Evolutionary conservation across 1,140 invertebrate species (phyloP), one percentile per base, ranked within the genome.

Genomic region (Neodiprion pinetum): DNA sequence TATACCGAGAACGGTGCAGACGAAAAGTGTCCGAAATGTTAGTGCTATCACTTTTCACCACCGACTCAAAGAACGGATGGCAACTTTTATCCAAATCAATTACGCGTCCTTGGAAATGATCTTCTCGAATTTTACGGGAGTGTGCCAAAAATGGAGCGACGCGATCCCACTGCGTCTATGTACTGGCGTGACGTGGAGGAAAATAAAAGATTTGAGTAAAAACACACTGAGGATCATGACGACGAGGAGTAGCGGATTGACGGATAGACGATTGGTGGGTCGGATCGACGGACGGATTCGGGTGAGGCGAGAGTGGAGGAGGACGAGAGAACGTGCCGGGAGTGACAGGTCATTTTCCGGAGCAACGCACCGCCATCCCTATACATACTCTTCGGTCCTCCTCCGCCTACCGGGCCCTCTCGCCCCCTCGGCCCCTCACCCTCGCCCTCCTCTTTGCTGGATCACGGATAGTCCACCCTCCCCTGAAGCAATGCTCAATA

Each of bases 331-430:
- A 81, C 80, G 82, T 84, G 80, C 81, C 83, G 80, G 80, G 82
- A 85, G 80, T 85, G 85, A 87, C 85, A 86, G 85, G 83, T 87
- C 84, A 87, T 87, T 87, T 86, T 87, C 85, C 85, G 80, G 84
- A 83, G 84, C 83, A 80, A 80, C 83, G 84, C 85, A 82, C 81
- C 78, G 78, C 78, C 80, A 81, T 82, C 80, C 83, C 80, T 71
- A 47, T 50, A 50, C 81, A 48, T 17, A 12, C 53, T 61, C 11
- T 61, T 40, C 28, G 5, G 28, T 40, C 28, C 28, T 5, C 53
- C n/a, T 61, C n/a, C 53, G 11, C 53, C n/a, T 40, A 40, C 28
- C 28, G 5, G 28, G 5, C 28, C 28, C 28, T 5, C 28, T 3
- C 11, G 11, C 11, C 53, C 53, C n/a, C 11, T 61, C 53, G n/a